phyloP scores from a whole-genome alignment of 2,888 invertebrate species.

The Furcula furcula region DNA sequence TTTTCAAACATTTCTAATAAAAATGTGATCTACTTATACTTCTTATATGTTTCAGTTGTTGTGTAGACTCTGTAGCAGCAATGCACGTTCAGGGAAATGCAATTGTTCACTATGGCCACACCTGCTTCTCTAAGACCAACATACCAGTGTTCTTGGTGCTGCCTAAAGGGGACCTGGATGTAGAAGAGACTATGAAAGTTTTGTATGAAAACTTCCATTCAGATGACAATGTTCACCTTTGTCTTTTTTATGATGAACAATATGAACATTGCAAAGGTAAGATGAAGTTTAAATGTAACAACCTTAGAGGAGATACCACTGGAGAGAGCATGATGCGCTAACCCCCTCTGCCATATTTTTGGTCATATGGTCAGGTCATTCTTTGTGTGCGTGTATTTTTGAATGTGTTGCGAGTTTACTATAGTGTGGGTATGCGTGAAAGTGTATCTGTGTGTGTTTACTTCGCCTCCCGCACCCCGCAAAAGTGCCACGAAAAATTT shows the following conservation, averaged over 20 bases:
- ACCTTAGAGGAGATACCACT: no score
- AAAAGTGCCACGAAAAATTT: no score
- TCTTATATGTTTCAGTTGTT: constrained; percentile 85
- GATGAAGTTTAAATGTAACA: no score
- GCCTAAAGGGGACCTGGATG: constrained; percentile 82
- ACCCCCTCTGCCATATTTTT: no score
- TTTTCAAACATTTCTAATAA: background rate
- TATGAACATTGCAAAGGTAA: constrained; percentile 84
- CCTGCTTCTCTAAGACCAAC: constrained; percentile 90
- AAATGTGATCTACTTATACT: background rate
- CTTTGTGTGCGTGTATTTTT: no score
- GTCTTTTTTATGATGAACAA: constrained; percentile 85
- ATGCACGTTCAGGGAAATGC: constrained; percentile 93
- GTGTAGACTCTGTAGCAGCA: constrained; percentile 94
- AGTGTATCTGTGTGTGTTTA: no score
- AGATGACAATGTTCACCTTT: constrained; percentile 54
- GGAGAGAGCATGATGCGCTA: no score
- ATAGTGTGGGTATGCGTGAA: no score
- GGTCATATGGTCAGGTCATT: no score
- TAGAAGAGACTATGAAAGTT: constrained; percentile 42
- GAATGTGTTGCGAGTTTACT: no score
- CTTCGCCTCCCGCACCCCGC: no score
- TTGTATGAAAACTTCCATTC: constrained; percentile 42
- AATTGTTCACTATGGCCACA: constrained; percentile 94
- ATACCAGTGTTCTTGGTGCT: constrained; percentile 90